Percentiles rank a stretch among this genome's conserved stretches.
Evolutionary conservation across 2,797 vertebrate genomes (phyloP).

Genomic region (Amazona ochrocephala): DNA sequence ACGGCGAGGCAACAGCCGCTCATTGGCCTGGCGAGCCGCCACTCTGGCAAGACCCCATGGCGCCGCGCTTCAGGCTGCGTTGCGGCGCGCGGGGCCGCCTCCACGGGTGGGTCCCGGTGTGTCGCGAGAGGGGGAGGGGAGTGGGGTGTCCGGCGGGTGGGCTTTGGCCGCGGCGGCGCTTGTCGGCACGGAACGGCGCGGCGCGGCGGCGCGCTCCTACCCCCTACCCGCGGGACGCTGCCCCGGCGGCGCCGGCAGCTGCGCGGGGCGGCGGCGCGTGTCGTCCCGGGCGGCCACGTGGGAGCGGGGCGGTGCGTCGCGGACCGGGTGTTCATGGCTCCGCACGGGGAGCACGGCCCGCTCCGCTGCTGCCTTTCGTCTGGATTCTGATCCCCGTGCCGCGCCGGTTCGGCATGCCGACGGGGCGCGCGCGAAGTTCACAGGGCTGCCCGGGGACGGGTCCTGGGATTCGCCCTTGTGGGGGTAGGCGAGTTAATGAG

Average conservation of each 20-base stretch:
- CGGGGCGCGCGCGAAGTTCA: background rate
- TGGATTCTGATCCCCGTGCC: background rate
- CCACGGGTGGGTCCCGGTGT: background rate
- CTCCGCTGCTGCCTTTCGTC: background rate
- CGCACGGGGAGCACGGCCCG: background rate
- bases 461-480: background rate
- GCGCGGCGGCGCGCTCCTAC: too few species aligned
- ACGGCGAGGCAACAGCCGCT: background rate
- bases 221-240: background rate
- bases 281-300: background rate
- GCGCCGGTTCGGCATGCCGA: background rate
- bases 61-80: conserved; percentile 62
- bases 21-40: conserved; percentile 56
- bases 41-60: conserved; percentile 69
- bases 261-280: background rate
- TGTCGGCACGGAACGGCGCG: too few species aligned
- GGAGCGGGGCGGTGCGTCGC: background rate
- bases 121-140: too few species aligned
- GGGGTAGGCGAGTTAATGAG: background rate
- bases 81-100: conserved; percentile 42
- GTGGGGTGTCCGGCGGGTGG: too few species aligned
- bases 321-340: too few species aligned
- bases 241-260: background rate
- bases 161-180: too few species aligned
- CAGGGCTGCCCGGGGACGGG: too few species aligned